Evolutionary conservation across 2,888 invertebrate species (phyloP), one percentile per base, ranked within the genome.

Genomic region (Loripinus fragilis): DNA sequence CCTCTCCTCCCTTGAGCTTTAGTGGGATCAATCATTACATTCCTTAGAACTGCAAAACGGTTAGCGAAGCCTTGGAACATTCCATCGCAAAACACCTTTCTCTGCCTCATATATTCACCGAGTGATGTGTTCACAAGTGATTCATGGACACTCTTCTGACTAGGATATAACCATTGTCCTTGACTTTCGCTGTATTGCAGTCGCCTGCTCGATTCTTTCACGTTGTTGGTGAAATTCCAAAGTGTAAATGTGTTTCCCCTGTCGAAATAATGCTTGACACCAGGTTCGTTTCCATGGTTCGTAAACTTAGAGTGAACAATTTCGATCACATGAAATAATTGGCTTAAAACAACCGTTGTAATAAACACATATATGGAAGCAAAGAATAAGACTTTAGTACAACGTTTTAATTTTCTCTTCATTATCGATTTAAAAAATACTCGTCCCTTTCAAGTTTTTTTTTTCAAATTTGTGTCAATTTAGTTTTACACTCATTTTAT

Each of bases 21-120:
- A 20, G n/a, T 30, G 8, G 87, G 87, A 70, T 87, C 75, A n/a
- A 88, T 23, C 17, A 85, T 50, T 38, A 86, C 83, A 68, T 85
- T 76, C 8, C 25, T 55, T 23, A 88, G 50, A 45, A 69, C 68
- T 5, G 87, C 87, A 74, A 87, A 85, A 17, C 71, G 52, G 25
- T 78, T 48, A 3, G 68, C 76, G 45, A 72, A 85, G 12, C 81
- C 82, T 35, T 79, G 41, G 65, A 86, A 87, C n/a, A 65, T 48
- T 3, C 81, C 83, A n/a, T 69, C 72, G 66, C 86, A 86, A 5
- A 41, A n/a, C n/a, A n/a, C 42, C 23, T 67, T 45, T 25, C 20
- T 38, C 2, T 42, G 23, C 12, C 42, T 41, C 7, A 67, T n/a
- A 12, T 25, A 67, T 3, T 41, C 23, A 42, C 8, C 67, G 42